Base-by-base conservation (phyloP, 2,888 invertebrate species). In the Temnothorax rugatulus region DNA sequence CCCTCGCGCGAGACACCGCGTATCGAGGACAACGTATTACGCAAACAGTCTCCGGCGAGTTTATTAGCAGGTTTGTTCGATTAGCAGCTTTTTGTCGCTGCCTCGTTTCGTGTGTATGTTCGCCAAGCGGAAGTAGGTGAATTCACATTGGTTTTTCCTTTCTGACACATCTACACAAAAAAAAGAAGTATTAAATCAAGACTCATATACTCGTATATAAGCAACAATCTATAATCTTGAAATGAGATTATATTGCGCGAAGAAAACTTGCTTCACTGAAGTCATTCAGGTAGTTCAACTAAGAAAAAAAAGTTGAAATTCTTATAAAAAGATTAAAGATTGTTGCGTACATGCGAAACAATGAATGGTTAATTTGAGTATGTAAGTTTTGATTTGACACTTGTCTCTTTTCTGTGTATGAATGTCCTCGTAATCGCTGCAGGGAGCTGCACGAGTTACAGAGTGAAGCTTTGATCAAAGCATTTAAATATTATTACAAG, bases 1-100 rank as follows among this genome's bases (percentile, higher is more conserved):
- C 69, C n/a, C 61, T 41, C 74, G 29, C 18, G 52, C 25, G 50
- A 63, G n/a, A 69, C 21, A 8, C 3, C 38, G 15, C 38, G 15
- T 41, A 59, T 59, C 47, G 79, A 47, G 71, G 71, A 34, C 79
- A 59, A 47, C 15, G 34, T 61, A 34, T 71, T 69, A 47, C 29
- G 71, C 34, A 71, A 71, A 71, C 8, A 29, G 13, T 34, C 44
- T 38, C 13, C 29, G n/a, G 57, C 57, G 66, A 64, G 25, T 66
- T 77, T 68, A 68, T 54, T 54, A 44, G 44, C 13, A 44, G 29
- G 41, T 11, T 68, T 13, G 59, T 52, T 18, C 44, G 71, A 47
- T 79, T 57, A 59, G 41, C 66, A 25, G 41, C 38, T 41, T 34
- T 66, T 52, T 38, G 52, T 38, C 52, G n/a, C 18, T 41, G n/a